Base-by-base conservation (phyloP, 2,113 vertebrate genomes). In the Herpetotheres cachinnans region DNA sequence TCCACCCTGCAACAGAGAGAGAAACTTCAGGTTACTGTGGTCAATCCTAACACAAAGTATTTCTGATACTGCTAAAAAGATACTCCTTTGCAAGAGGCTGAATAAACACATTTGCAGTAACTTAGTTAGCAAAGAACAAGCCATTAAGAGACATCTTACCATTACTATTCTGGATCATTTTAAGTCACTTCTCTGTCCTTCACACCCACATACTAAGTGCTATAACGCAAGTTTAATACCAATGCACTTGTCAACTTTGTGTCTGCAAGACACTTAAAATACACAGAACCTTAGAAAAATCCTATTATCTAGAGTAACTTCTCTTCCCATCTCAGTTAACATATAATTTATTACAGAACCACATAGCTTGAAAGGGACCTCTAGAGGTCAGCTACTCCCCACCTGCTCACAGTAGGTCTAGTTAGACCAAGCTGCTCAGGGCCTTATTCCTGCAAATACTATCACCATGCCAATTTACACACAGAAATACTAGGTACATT, bases 381-480 rank as follows among this genome's bases (percentile, higher is more conserved):
- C 84, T 77, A 86, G 76, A 97, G 86, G 93, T 89, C 93, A 92
- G 76, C 76, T 94, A 87, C 55, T 97, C 42, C 42, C 69, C 38
- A 81, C 30, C 63, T 79, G 38, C 77, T 87, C 84, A 22, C 84
- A 82, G 59, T 6, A 74, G 30, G 27, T 61, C 55, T 89, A 29
- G 24, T 32, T 40, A 78, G 36, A 70, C 59, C 26, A 66, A 67
- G 61, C 17, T 82, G 56, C 19, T 86, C 25, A 2, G 36, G 59
- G 21, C 10, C 69, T 85, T 71, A 44, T 27, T 87, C 56, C n/a
- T 32, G 82, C n/a, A 67, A 80, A 63, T 6, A n/a, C 32, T 27
- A 89, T 72, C 72, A 82, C 20, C 21, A 27, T 4, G 0, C 13
- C 76, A 71, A 77, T 73, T 87, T 58, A 36, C 30, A 82, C 40